phyloP scores from a whole-genome alignment of 2,888 invertebrate genomes.

The Saturnia japonica region DNA sequence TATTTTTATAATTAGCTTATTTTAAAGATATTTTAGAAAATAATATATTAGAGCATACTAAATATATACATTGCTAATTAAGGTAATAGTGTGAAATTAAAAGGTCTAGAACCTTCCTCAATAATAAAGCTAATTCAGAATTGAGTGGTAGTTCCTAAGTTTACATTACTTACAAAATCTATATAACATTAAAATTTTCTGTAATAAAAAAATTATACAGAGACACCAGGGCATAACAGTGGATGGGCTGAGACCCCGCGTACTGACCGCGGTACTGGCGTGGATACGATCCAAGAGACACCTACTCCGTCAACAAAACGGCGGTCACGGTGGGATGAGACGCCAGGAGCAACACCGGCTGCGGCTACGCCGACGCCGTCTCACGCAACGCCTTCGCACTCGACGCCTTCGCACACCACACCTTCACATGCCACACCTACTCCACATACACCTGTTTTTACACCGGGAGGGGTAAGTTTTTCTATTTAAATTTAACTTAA shows the following conservation, averaged over 20 bases:
- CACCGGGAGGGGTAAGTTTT: constrained; percentile 88
- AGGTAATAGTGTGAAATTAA: neutral
- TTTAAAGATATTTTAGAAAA: no score
- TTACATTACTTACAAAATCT: no score
- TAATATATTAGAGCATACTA: neutral
- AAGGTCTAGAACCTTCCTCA: neutral
- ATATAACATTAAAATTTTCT: no score
- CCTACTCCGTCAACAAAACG: constrained; percentile 98
- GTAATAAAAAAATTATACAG: no score
- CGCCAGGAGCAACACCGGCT: constrained; percentile 91
- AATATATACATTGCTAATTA: neutral
- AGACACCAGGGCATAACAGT: constrained; percentile 97
- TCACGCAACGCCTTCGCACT: constrained; percentile 87
- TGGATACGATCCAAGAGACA: constrained; percentile 92
- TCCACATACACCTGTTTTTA: constrained; percentile 86
- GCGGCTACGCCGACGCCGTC: constrained; percentile 88
- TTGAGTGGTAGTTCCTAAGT: neutral
- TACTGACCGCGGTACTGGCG: constrained; percentile 91
- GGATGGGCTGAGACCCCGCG: constrained; percentile 99
- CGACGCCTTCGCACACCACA: constrained; percentile 88
- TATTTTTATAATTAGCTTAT: no score
- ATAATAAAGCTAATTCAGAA: neutral
- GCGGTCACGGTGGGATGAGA: constrained; percentile 99
- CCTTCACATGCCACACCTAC: constrained; percentile 86
- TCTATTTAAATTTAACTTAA: neutral